A percentile compares a stretch with the other conserved stretches of the same genome.
Evolutionary conservation across 2,113 vertebrate genomes (phyloP).

Genomic region (Pluvialis apricaria): DNA sequence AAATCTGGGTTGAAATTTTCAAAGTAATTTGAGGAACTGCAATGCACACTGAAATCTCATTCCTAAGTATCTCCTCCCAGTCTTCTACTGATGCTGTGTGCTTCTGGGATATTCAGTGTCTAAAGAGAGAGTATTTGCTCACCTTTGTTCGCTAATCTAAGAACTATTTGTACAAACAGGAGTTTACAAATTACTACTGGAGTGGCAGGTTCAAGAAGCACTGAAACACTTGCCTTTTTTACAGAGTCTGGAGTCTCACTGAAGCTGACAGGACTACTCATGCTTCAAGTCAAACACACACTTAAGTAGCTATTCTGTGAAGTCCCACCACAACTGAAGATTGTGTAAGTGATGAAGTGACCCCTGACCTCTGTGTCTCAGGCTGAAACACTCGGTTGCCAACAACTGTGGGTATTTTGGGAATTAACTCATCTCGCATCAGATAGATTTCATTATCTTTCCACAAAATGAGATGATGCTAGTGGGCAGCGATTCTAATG

Average conservation of each 20-base stretch:
- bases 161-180: not conserved
- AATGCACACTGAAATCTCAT: not conserved
- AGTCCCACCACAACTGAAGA: not conserved
- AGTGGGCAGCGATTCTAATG: not conserved
- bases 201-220: constrained; percentile 2
- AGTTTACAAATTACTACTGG: constrained; percentile 8
- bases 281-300: not conserved
- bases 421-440: constrained; percentile 15
- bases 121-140: not conserved
- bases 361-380: not conserved
- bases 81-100: not conserved
- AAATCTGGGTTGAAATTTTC: not conserved
- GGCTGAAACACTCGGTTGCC: not conserved
- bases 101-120: not conserved
- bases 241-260: not conserved
- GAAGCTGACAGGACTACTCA: not conserved
- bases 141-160: not conserved
- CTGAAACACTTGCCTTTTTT: not conserved
- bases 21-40: not conserved
- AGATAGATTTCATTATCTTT: constrained; percentile 27
- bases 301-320: not conserved
- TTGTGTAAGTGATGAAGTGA: not conserved
- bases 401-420: not conserved
- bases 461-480: not conserved
- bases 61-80: not conserved